Conservation (phyloP, 2,113 vertebrate species). For the Turnix velox region DNA sequence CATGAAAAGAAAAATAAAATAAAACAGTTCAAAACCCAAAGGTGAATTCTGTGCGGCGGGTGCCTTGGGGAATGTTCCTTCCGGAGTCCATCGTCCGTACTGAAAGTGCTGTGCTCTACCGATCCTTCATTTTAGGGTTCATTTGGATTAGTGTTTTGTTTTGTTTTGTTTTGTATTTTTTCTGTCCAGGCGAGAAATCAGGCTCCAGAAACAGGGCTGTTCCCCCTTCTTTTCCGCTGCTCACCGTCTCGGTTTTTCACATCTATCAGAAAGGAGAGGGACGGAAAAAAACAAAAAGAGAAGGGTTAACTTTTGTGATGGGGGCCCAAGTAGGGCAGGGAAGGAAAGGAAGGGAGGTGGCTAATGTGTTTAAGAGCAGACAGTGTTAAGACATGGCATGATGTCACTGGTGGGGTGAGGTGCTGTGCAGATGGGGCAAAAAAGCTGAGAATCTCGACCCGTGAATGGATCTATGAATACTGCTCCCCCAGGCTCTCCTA, state of each 20-base stretch:
- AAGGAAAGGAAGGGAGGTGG: constrained; percentile 9
- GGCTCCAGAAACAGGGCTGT: constrained; percentile 76
- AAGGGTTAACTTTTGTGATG: constrained; percentile 29
- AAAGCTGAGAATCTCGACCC: background rate
- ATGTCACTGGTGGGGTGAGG: constrained; percentile 52
- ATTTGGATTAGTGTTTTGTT: constrained; percentile 75
- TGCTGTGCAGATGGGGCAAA: constrained; percentile 2
- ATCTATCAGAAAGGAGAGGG: constrained; percentile 73
- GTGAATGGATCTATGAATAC: background rate
- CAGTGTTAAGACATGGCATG: constrained; percentile 41
- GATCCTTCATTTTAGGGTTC: constrained; percentile 90
- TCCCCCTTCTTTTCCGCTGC: constrained; percentile 72
- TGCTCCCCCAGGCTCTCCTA: background rate
- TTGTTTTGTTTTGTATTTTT: constrained; percentile 17
- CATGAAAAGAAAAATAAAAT: constrained; percentile 79
- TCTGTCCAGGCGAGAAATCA: constrained; percentile 74
- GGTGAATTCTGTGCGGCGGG: constrained; percentile 75
- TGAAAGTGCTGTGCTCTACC: constrained; percentile 96
- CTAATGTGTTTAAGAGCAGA: constrained; percentile 34
- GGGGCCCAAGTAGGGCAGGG: background rate
- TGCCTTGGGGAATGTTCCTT: constrained; percentile 89
- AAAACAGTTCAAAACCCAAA: constrained; percentile 76
- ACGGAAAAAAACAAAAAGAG: background rate
- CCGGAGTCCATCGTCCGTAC: constrained; percentile 82
- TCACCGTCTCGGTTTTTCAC: constrained; percentile 98